phyloP scores from a whole-genome alignment of 1,140 invertebrate genomes.

The Dendroctonus valens region DNA sequence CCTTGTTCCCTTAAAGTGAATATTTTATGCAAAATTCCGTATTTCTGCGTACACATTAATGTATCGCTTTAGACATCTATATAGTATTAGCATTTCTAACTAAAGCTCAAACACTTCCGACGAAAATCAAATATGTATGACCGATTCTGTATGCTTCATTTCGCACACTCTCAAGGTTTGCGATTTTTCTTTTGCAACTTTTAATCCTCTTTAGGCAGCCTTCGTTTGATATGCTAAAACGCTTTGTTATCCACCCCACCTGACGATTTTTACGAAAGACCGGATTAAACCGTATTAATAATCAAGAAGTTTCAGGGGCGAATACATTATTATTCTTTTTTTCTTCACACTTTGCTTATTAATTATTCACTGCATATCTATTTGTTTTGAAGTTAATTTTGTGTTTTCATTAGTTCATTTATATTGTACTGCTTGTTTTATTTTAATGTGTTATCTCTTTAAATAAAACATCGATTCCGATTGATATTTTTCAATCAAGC shows the following conservation, averaged over 20 bases:
- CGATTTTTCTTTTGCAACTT: conserved; percentile 23
- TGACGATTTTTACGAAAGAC: conserved; percentile 25
- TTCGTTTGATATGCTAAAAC: conserved; percentile 31
- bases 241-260: conserved; percentile 28
- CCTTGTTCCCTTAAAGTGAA: not conserved
- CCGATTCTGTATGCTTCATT: conserved; percentile 31
- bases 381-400: no score
- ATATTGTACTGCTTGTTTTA: no score
- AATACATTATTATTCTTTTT: conserved; percentile 8
- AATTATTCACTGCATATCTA: conserved; percentile 5
- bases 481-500: no score
- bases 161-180: conserved; percentile 19
- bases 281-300: conserved; percentile 29
- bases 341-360: not conserved
- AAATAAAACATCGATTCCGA: no score
- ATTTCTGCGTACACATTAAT: conserved; percentile 2
- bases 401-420: no score
- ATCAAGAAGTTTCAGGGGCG: conserved; percentile 21
- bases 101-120: conserved; percentile 32
- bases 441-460: no score
- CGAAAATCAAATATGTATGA: conserved; percentile 32
- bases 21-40: conserved; percentile 2
- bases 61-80: conserved; percentile 6
- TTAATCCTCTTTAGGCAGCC: conserved; percentile 22
- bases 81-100: conserved; percentile 30